Base-by-base conservation (phyloP, 2,797 vertebrate species). In the Podargus strigoides region DNA sequence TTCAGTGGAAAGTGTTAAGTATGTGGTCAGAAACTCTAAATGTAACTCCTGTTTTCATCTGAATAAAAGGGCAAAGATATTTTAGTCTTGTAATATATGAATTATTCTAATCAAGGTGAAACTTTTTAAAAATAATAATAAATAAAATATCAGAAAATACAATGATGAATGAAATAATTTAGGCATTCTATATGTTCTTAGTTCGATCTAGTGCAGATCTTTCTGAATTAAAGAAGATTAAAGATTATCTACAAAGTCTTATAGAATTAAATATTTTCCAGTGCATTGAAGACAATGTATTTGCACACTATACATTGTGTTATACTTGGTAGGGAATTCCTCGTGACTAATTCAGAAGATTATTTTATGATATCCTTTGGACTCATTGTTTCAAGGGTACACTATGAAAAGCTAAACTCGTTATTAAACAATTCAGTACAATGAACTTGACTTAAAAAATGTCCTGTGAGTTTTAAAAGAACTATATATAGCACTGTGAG, bases 351-450 rank as follows among this genome's bases (percentile, higher is more conserved):
- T n/a, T 80, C 1, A 0, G 34, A 30, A 67, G 21, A 44, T 64
- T 67, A 73, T 81, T 95, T 87, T 47, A 34, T 87, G 84, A 34
- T 62, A 44, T n/a, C 34, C 37, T 67, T 84, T 86, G 36, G 63
- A 64, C 37, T 60, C 21, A 8, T 55, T 77, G n/a, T 62, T 88
- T 93, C 94, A 91, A 91, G 77, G 85, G 23, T 76, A 68, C 21
- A 80, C 9, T 68, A 36, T 58, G 67, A 94, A 85, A 86, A 89
- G 44, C 28, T 56, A 63, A 84, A 79, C 37, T 67, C 18, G 67
- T 76, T 91, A 67, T 95, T 94, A 82, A 92, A 64, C 44, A 91
- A 88, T 56, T 64, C 52, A 30, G 30, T 70, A 49, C 52, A 90
- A 79, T 50, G 87, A 88, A 77, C 76, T 73, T 90, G 66, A 73